Percentiles rank a stretch among this genome's conserved stretches.
These are phyloP conservation scores for Esox lucius DNA, from an alignment of 2,797 vertebrate genomes.

Conservation along the genomic window DNA sequence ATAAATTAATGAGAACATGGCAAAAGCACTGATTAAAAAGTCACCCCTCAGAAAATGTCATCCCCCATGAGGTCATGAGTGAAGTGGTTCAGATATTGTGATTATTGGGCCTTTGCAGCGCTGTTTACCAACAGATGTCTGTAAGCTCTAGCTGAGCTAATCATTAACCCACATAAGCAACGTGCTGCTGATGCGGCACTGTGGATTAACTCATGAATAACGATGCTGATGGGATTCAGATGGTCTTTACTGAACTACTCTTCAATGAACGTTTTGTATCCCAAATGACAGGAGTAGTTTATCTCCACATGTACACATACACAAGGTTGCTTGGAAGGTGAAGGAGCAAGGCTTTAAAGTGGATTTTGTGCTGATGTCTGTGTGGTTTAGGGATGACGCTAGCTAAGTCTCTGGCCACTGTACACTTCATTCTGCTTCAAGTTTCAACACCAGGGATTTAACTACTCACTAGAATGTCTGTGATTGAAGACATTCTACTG, in stretches of 20 bases:
- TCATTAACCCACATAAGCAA: background rate
- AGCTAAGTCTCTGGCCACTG: conserved; percentile 28
- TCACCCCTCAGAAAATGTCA: conserved; percentile 35
- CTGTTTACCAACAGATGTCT: conserved; percentile 40
- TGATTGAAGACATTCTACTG: conserved; percentile 44
- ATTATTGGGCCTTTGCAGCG: background rate
- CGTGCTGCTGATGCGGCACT: background rate
- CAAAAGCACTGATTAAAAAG: conserved; percentile 43
- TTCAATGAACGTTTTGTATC: background rate
- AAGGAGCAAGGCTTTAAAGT: conserved; percentile 56
- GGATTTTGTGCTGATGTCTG: conserved; percentile 62
- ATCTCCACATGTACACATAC: background rate
- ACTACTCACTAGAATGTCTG: conserved; percentile 49
- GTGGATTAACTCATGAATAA: conserved; percentile 2
- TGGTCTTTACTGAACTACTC: background rate
- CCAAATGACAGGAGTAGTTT: conserved; percentile 6
- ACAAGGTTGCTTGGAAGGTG: conserved; percentile 35
- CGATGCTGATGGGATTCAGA: background rate
- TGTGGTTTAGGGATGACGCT: conserved; percentile 62
- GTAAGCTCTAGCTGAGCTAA: background rate
- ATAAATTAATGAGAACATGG: conserved; percentile 56
- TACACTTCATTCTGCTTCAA: conserved; percentile 28
- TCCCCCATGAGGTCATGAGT: conserved; percentile 23
- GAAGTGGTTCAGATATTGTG: conserved; percentile 31
- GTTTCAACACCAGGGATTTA: conserved; percentile 47